Percentiles rank a stretch among this genome's conserved stretches.
Conservation (phyloP, 2,113 vertebrate species). For the Mixornis gularis region DNA sequence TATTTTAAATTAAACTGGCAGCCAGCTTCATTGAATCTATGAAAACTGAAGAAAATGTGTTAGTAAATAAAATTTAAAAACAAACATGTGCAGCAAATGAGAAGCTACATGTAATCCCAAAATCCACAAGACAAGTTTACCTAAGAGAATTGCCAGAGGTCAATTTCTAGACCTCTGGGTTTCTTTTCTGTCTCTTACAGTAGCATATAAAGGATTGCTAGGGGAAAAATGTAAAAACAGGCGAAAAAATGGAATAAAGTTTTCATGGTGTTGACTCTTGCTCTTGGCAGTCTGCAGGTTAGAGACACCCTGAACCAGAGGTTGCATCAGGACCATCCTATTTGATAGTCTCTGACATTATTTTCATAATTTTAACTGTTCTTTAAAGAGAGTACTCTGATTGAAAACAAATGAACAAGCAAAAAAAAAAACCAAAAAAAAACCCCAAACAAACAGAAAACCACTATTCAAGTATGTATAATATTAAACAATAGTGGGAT, state of each 20-base stretch:
- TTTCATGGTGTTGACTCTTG: neutral
- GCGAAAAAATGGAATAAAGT: neutral
- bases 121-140: neutral
- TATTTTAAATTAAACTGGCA: neutral
- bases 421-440: neutral
- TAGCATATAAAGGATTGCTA: neutral
- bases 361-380: neutral
- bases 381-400: neutral
- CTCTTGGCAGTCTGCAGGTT: neutral
- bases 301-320: neutral
- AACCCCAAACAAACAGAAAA: neutral
- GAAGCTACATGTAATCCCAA: neutral
- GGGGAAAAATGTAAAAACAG: neutral
- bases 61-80: neutral
- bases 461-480: neutral
- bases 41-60: neutral
- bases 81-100: neutral
- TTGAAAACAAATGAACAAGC: neutral
- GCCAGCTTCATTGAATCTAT: neutral
- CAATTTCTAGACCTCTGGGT: neutral
- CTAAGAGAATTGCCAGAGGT: neutral
- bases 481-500: neutral
- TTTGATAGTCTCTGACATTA: neutral
- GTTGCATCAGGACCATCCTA: neutral
- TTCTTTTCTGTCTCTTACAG: neutral